These are phyloP conservation scores for Chrysopilus asiliformis DNA, from an alignment of 2,888 invertebrate genomes.

Conservation along the genomic window DNA sequence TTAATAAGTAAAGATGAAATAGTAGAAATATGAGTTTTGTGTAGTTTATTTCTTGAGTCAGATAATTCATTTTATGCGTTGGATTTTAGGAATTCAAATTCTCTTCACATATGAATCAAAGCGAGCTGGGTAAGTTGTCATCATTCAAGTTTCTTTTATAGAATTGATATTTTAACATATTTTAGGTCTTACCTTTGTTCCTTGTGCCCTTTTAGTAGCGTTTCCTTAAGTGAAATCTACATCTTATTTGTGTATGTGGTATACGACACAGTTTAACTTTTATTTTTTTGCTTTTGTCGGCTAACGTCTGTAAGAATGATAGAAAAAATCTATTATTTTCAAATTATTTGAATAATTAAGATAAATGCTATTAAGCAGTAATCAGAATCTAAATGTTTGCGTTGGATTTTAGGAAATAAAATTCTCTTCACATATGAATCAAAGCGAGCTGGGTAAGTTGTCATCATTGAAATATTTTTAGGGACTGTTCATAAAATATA, in stretches of 20 bases:
- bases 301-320: neutral
- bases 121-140: conserved; percentile 14
- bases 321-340: neutral
- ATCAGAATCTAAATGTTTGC: conserved; percentile 8
- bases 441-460: conserved; percentile 16
- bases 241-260: too few species aligned
- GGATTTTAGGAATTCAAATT: conserved; percentile 11
- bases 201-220: too few species aligned
- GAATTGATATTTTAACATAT: too few species aligned
- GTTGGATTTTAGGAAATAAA: conserved; percentile 14
- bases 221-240: too few species aligned
- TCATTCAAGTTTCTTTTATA: too few species aligned
- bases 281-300: too few species aligned
- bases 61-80: too few species aligned
- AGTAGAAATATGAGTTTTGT: too few species aligned
- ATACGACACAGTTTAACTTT: neutral
- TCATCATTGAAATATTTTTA: conserved; percentile 5
- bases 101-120: conserved; percentile 11
- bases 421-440: conserved; percentile 14
- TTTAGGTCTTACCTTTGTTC: too few species aligned
- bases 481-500: neutral
- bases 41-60: too few species aligned
- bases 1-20: too few species aligned
- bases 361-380: neutral
- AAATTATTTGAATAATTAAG: neutral